Evolutionary conservation across 2,888 invertebrate genomes (phyloP), one percentile per base, ranked within the genome.

Genomic region (Reticulitermes lucifugus): DNA sequence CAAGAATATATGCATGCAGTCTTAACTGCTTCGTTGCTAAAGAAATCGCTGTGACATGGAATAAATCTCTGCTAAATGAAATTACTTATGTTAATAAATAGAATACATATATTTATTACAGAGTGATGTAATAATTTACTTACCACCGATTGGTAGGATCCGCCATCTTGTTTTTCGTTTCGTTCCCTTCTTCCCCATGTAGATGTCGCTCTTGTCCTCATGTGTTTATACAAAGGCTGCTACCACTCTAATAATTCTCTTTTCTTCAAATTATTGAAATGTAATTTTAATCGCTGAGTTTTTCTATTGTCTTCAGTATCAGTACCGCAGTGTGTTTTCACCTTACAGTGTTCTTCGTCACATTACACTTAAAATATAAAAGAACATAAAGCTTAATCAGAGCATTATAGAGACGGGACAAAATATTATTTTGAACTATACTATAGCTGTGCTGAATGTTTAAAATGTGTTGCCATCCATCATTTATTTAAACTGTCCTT

Each of bases 151-250:
- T 88, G 93, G 92, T 88, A 94, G 91, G 88, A 93, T 92, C 90
- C 93, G 92, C 94, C 94, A 94, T 90, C 93, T 92, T 88, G 94
- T 94, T 91, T 93, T 94, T 89, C 93, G 91, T 88, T 91, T 91
- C 75, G 90, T 90, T 87, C 91, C 91, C 91, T 93, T 93, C 90
- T 93, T 94, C 90, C 93, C 94, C 93, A 94, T 94, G 88, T 89
- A 87, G 85, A 83, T 84, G 82, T 65, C 86, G 60, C 83, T 80
- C 83, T 65, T 84, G 84, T 84, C 84, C 81, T 73, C 86, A 84
- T 86, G 81, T 81, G 81, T 81, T 81, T 81, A 65, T 70, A 81
- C 81, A 81, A 81, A 29, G 81, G 77, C 6, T 77, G n/a, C n/a
- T 22, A 51, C 77, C n/a, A 46, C 77, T 41, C 46, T 77, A 21